Evolutionary conservation across 2,888 invertebrate genomes (phyloP).

Genomic region (Apocheima hispidaria): DNA sequence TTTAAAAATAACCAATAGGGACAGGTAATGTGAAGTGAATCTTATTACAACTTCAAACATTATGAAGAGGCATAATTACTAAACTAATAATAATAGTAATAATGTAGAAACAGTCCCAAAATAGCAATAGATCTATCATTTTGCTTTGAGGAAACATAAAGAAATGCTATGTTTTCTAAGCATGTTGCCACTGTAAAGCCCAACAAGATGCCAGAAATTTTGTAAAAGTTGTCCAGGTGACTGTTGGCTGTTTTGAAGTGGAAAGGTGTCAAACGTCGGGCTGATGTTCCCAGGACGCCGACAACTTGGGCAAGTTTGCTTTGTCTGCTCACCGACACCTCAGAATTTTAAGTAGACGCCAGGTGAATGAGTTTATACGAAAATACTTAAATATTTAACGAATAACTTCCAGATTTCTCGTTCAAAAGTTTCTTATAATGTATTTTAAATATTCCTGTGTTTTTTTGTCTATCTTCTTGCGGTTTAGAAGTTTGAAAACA

Average conservation of each 20-base stretch:
- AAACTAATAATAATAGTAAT: too few relatives aligned
- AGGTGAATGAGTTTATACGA: slow-evolving; percentile 71
- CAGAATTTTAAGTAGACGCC: slow-evolving; percentile 77
- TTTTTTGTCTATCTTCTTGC: slow-evolving; percentile 19
- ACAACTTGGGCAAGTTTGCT: slow-evolving; percentile 65
- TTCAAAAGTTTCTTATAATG: slow-evolving; percentile 53
- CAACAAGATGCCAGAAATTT: slow-evolving; percentile 29
- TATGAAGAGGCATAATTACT: too few relatives aligned
- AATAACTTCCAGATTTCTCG: slow-evolving; percentile 65
- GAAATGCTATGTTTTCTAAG: neutral
- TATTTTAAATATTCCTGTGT: slow-evolving; percentile 38
- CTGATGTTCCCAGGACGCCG: slow-evolving; percentile 60
- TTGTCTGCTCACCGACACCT: slow-evolving; percentile 65
- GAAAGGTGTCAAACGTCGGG: slow-evolving; percentile 66
- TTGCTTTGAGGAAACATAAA: too few relatives aligned
- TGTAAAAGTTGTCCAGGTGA: slow-evolving; percentile 59
- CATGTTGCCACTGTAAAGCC: neutral
- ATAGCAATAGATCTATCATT: too few relatives aligned
- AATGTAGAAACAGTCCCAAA: too few relatives aligned
- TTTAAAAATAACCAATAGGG: slow-evolving; percentile 16
- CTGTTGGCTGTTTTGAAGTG: slow-evolving; percentile 63
- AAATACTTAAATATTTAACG: slow-evolving; percentile 70
- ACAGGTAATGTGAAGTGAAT: neutral
- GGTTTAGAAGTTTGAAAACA: slow-evolving; percentile 1
- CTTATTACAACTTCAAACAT: neutral